phyloP scores from a whole-genome alignment of 37 sponge, comb jelly and placozoan genomes.

The Spongia lamella region DNA sequence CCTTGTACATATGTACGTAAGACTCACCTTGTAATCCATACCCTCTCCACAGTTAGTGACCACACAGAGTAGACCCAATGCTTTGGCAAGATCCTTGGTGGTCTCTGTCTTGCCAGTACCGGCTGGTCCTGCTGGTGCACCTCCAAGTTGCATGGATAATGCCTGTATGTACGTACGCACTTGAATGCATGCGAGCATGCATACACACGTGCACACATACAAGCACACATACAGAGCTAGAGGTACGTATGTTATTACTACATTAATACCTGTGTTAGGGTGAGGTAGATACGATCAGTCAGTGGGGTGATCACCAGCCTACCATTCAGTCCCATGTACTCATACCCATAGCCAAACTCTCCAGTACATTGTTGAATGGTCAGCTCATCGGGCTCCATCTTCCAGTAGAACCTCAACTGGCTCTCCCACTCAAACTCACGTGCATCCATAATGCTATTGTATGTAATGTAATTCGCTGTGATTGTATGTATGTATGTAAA shows the following conservation, averaged over 20 bases:
- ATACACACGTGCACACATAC: background rate
- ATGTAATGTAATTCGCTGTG: background rate
- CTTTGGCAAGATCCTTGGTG: slow-evolving; percentile 97
- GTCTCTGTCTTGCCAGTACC: slow-evolving; percentile 99
- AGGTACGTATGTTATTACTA: too few species aligned
- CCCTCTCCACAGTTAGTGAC: slow-evolving; percentile 99
- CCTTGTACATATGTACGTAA: too few species aligned
- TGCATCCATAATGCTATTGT: slow-evolving; percentile 98
- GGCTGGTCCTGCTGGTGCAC: slow-evolving; percentile 99
- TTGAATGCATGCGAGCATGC: background rate
- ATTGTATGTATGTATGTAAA: background rate
- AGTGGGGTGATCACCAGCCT: slow-evolving; percentile 95
- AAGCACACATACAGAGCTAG: background rate
- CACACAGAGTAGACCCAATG: slow-evolving; percentile 96
- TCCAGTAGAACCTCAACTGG: slow-evolving; percentile 99
- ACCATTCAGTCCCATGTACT: slow-evolving; percentile 99
- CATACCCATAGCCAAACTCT: slow-evolving; percentile 93
- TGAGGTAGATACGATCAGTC: slow-evolving; percentile 96
- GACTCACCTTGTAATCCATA: slow-evolving; percentile 93
- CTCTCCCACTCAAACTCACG: slow-evolving; percentile 99
- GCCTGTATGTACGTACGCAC: slow-evolving; percentile 51
- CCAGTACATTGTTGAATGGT: slow-evolving; percentile 94
- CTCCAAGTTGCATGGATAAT: slow-evolving; percentile 94
- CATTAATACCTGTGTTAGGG: slow-evolving; percentile 67
- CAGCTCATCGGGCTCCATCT: slow-evolving; percentile 85